phyloP scores from a whole-genome alignment of 2,797 vertebrate genomes.

The Falco concolor region DNA sequence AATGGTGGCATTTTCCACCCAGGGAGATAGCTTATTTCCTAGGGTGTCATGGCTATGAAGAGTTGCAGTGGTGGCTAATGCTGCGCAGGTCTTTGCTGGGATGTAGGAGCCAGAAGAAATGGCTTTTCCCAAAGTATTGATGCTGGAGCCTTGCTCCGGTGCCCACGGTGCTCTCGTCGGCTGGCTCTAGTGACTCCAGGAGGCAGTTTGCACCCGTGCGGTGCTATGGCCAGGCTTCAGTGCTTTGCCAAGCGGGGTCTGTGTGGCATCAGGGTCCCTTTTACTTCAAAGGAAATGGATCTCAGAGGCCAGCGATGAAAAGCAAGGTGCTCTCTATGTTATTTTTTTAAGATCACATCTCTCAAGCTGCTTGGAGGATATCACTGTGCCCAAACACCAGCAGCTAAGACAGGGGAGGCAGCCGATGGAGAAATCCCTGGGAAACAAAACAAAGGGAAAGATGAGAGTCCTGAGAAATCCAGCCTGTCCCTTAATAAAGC shows the following conservation, averaged over 20 bases:
- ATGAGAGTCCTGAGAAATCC: slow-evolving; percentile 32
- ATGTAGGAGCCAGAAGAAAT: not conserved
- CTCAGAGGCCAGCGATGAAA: not conserved
- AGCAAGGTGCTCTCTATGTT: not conserved
- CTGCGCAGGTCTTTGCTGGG: not conserved
- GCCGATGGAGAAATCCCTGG: not conserved
- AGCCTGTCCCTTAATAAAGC: not conserved
- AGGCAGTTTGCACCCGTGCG: accelerated
- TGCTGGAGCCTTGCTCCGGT: not conserved
- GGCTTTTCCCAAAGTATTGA: not conserved
- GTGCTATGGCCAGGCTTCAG: not conserved
- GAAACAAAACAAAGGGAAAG: slow-evolving; percentile 47
- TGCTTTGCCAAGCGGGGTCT: not conserved
- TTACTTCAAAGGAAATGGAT: not conserved
- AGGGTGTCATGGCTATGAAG: accelerated
- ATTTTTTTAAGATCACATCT: not conserved
- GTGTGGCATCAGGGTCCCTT: not conserved
- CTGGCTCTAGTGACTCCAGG: not conserved
- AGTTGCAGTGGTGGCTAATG: too few relatives aligned
- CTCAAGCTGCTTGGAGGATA: not conserved
- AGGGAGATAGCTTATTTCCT: not conserved
- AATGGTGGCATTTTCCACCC: not conserved
- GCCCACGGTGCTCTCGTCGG: accelerated
- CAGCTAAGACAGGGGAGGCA: not conserved
- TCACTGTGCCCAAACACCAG: not conserved